Percentiles rank a stretch among this genome's conserved stretches.
Conservation (phyloP, 2,797 vertebrate genomes). For the Amblyopsis hoosieri region DNA sequence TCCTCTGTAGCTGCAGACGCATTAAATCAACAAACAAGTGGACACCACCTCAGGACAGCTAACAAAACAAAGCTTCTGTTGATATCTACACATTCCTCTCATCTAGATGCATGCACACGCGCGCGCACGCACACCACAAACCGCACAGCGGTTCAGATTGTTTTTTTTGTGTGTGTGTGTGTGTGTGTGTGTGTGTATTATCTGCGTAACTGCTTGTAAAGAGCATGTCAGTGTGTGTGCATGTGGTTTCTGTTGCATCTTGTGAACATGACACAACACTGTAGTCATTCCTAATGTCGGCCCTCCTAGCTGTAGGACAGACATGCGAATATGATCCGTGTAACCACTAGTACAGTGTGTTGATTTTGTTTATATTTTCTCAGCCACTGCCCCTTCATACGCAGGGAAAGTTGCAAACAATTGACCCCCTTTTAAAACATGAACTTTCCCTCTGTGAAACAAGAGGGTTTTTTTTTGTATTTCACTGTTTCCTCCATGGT, state of each 20-base stretch:
- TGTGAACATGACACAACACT: constrained; percentile 59
- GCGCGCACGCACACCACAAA: constrained; percentile 10
- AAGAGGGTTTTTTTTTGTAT: neutral
- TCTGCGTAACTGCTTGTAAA: constrained; percentile 19
- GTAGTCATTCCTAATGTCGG: constrained; percentile 50
- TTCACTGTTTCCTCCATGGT: constrained; percentile 52
- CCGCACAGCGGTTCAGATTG: constrained; percentile 12
- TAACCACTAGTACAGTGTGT: constrained; percentile 11
- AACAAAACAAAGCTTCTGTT: constrained; percentile 65
- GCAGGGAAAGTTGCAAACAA: too few relatives aligned
- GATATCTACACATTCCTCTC: constrained; percentile 59
- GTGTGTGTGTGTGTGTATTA: constrained; percentile 12
- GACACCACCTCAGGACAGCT: constrained; percentile 63
- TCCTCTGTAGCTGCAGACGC: constrained; percentile 31
- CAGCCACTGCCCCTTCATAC: neutral
- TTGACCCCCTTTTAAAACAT: too few relatives aligned
- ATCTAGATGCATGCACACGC: constrained; percentile 34
- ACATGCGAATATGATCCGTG: constrained; percentile 26
- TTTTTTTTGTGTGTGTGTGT: neutral
- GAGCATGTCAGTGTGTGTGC: constrained; percentile 24
- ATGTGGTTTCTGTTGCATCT: constrained; percentile 40
- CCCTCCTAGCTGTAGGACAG: constrained; percentile 46
- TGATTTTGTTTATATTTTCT: constrained; percentile 7
- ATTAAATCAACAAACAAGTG: constrained; percentile 60
- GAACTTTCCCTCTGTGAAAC: constrained; percentile 10